Evolutionary conservation across 2,113 vertebrate species (phyloP).

Genomic region (Daubentonia madagascariensis): DNA sequence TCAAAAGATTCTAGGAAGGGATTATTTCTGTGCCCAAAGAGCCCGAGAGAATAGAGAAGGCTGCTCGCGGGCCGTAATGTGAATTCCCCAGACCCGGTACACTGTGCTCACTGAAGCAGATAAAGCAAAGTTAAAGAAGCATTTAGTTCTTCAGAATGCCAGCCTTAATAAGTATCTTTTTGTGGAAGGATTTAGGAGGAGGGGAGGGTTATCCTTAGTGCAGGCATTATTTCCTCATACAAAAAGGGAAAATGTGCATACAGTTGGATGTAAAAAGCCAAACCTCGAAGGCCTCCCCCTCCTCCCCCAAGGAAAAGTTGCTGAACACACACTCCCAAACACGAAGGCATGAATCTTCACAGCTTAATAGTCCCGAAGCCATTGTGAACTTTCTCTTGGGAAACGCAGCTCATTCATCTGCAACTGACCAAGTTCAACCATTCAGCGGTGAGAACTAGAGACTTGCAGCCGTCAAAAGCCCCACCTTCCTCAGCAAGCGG

Average conservation of each 20-base stretch:
- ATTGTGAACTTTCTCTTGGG: constrained; percentile 53
- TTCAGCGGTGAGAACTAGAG: constrained; percentile 53
- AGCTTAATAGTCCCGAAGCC: constrained; percentile 53
- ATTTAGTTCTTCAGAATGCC: constrained; percentile 79
- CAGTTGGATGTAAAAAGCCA: constrained; percentile 37
- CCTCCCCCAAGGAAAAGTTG: background rate
- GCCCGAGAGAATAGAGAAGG: constrained; percentile 72
- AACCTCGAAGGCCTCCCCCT: background rate
- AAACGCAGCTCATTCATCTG: constrained; percentile 63
- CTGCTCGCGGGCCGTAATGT: constrained; percentile 54
- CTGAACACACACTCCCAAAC: background rate
- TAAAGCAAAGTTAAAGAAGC: constrained; percentile 83
- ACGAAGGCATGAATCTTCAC: constrained; percentile 1
- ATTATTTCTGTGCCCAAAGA: constrained; percentile 82
- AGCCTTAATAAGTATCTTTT: constrained; percentile 76
- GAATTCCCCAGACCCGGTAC: constrained; percentile 76
- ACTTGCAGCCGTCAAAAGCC: background rate
- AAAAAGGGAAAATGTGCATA: constrained; percentile 57
- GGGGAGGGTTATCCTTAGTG: background rate
- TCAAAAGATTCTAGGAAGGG: constrained; percentile 78
- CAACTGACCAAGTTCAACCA: constrained; percentile 33
- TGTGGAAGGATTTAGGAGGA: constrained; percentile 39
- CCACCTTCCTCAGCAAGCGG: background rate
- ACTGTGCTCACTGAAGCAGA: constrained; percentile 82
- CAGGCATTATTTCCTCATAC: constrained; percentile 39